Percentiles rank a stretch among this genome's conserved stretches.
Evolutionary conservation across 2,797 vertebrate genomes (phyloP).

Genomic region (Gymnothorax javanicus): DNA sequence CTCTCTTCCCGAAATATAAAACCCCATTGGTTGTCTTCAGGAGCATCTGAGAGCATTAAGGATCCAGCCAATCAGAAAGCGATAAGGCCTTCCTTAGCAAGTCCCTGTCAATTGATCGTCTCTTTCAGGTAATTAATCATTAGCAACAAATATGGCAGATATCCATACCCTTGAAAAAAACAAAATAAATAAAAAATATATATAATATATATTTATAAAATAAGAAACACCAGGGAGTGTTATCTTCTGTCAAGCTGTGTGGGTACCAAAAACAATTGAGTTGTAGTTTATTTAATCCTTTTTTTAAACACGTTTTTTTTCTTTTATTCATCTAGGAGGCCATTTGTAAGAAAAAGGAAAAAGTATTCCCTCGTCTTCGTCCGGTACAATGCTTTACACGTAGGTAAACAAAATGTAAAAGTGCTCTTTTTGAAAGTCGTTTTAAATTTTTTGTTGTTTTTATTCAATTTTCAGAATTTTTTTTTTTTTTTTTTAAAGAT

Average conservation of each 20-base stretch:
- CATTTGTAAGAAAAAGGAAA: constrained; percentile 58
- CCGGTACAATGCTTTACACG: constrained; percentile 58
- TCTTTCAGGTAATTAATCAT: constrained; percentile 37
- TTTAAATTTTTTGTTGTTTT: constrained; percentile 42
- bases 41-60: constrained; percentile 41
- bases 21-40: constrained; percentile 44
- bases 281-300: constrained; percentile 12
- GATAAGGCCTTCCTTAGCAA: constrained; percentile 48
- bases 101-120: constrained; percentile 45
- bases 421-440: constrained; percentile 58
- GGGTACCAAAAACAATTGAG: constrained; percentile 46
- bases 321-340: constrained; percentile 42
- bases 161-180: constrained; percentile 57
- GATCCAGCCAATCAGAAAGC: constrained; percentile 47
- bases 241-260: constrained; percentile 50
- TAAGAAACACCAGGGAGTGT: constrained; percentile 46
- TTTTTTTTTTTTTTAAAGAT: constrained; percentile 61
- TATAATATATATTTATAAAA: constrained; percentile 48
- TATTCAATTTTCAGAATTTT: background rate
- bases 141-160: constrained; percentile 57
- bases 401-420: constrained; percentile 74
- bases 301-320: constrained; percentile 26
- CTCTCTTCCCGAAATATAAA: constrained; percentile 40
- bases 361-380: constrained; percentile 48
- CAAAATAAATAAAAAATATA: constrained; percentile 61